Base-by-base conservation (phyloP, 1,140 invertebrate genomes). In the Lutraria rhynchaena region DNA sequence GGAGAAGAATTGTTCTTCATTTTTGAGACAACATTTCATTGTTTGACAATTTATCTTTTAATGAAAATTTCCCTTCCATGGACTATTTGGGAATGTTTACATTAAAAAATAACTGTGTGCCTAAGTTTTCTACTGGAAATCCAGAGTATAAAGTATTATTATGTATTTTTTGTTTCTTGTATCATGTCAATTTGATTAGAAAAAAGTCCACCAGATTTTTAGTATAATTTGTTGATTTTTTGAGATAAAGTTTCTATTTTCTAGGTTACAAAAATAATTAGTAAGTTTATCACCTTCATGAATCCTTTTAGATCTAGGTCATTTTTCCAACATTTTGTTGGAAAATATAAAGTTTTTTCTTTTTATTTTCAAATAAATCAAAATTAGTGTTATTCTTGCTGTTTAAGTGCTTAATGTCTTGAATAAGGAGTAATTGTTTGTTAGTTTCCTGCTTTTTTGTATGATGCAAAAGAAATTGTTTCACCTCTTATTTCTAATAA, bases 401-500 rank as follows among this genome's bases (percentile, higher is more conserved):
- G 7, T 3, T 15, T 9, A 41, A 41, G 27, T 41, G 31, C 24
- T 60, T 46, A 53, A 13, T 49, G 4, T 15, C 22, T 60, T 41
- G n/a, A 11, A 22, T 61, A 31, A 24, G 70, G 35, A 71, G n/a
- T n/a, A n/a, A n/a, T n/a, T n/a, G n/a, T n/a, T n/a, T n/a, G n/a
- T n/a, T n/a, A n/a, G n/a, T n/a, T n/a, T n/a, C n/a, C n/a, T n/a
- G n/a, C n/a, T n/a, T n/a, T n/a, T n/a, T n/a, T n/a, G n/a, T n/a
- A n/a, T n/a, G n/a, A n/a, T n/a, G n/a, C n/a, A n/a, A n/a, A 78
- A 17, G 41, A 65, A 29, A 65, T 78, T 22, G 46, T 80, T 53
- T 58, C 65, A 0, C 65, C 51, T 27, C 82, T 60, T n/a, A 83
- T 65, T 51, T 73, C 51, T 13, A 83, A 17, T 37, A 71, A 51